Conservation (phyloP, 2,888 invertebrate species). For the Acleris sparsana region DNA sequence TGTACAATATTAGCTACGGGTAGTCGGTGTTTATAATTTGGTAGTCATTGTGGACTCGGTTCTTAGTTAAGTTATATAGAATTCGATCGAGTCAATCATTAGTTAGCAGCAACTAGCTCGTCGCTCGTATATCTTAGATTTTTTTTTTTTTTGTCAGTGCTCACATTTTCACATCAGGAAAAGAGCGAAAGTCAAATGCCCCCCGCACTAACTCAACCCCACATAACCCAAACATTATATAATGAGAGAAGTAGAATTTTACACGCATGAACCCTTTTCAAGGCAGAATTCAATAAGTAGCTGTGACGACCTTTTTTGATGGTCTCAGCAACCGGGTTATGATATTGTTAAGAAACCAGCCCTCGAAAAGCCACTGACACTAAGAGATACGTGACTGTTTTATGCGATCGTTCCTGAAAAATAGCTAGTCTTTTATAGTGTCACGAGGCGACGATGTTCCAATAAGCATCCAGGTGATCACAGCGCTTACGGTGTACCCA, state of each 20-base stretch:
- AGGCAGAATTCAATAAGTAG: constrained; percentile 61
- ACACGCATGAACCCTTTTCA: constrained; percentile 58
- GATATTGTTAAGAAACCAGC: constrained; percentile 63
- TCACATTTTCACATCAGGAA: too few species aligned
- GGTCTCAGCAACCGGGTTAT: constrained; percentile 56
- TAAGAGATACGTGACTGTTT: constrained; percentile 72
- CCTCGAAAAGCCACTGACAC: constrained; percentile 61
- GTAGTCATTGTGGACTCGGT: too few species aligned
- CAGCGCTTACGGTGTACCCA: constrained; percentile 51
- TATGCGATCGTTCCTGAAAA: constrained; percentile 61
- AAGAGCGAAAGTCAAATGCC: too few species aligned
- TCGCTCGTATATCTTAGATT: too few species aligned
- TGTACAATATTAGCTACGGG: too few species aligned
- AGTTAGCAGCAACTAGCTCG: too few species aligned
- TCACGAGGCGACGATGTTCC: constrained; percentile 61
- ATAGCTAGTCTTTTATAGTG: constrained; percentile 55
- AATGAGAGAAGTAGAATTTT: constrained; percentile 49
- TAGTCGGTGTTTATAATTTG: too few species aligned
- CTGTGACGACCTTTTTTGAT: constrained; percentile 45
- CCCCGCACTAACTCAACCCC: neutral
- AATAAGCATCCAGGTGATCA: constrained; percentile 60
- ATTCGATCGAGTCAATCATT: too few species aligned
- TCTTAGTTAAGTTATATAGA: too few species aligned
- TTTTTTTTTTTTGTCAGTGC: too few species aligned
- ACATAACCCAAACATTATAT: constrained; percentile 5